A percentile compares a stretch with the other conserved stretches of the same genome.
These are phyloP conservation scores for Cephalopterus ornatus DNA, from an alignment of 2,113 vertebrate species.

Conservation along the genomic window DNA sequence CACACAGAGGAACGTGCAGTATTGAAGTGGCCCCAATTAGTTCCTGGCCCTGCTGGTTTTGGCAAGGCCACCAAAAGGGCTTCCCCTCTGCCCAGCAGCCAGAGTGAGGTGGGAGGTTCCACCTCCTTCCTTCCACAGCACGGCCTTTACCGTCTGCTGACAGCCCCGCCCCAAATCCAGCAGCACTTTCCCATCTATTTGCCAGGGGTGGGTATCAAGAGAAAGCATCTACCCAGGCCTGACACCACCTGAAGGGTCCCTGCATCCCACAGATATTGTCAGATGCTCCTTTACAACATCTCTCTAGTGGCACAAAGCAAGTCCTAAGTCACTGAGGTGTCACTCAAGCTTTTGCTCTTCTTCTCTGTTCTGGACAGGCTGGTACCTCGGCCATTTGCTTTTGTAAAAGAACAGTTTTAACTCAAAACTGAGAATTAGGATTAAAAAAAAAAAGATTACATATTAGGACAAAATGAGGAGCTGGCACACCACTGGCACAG, in stretches of 20 bases:
- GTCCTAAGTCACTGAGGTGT: not conserved
- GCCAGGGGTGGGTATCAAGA: not conserved
- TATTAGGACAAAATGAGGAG: not conserved
- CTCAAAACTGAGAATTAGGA: not conserved
- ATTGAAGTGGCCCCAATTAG: not conserved
- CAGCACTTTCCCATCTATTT: not conserved
- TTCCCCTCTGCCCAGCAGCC: not conserved
- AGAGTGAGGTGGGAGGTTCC: not conserved
- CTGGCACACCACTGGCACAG: not conserved
- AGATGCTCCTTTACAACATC: not conserved
- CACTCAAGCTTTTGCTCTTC: not conserved
- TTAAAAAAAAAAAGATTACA: not conserved
- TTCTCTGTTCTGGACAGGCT: not conserved
- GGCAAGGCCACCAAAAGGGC: not conserved
- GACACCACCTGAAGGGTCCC: not conserved
- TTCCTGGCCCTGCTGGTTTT: not conserved
- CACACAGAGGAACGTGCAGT: accelerated
- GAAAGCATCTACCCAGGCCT: not conserved
- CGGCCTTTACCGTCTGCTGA: not conserved
- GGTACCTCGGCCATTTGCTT: not conserved
- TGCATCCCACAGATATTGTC: not conserved
- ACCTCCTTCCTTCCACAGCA: not conserved
- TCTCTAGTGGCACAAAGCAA: not conserved
- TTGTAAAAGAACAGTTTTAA: not conserved
- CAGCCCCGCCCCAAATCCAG: not conserved